Percentiles rank a stretch among this genome's conserved stretches.
phyloP scores from a whole-genome alignment of 2,113 vertebrate species.

The Pseudopodoces humilis region DNA sequence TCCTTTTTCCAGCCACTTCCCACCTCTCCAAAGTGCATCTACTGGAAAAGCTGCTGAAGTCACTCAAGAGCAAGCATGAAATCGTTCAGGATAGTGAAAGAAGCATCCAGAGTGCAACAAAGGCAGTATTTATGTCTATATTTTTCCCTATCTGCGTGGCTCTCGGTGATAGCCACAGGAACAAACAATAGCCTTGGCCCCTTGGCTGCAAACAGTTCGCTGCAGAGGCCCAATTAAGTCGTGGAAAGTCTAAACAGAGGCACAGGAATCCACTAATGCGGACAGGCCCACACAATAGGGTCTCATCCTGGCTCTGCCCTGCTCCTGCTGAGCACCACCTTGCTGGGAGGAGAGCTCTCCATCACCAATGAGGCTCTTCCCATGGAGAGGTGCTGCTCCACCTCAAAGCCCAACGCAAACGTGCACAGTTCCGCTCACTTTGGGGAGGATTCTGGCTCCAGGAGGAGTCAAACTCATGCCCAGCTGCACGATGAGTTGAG shows the following conservation, averaged over 20 bases:
- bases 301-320: not conserved
- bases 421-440: rapidly evolving
- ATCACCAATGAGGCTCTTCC: not conserved
- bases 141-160: not conserved
- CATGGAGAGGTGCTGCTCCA: not conserved
- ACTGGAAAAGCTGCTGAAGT: not conserved
- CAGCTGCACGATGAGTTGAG: rapidly evolving
- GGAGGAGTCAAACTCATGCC: rapidly evolving
- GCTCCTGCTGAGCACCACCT: not conserved
- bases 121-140: slow-evolving; percentile 12
- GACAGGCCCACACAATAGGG: not conserved
- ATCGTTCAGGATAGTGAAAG: not conserved
- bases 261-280: not conserved
- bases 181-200: slow-evolving; percentile 49
- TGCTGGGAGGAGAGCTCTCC: not conserved
- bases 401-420: rapidly evolving
- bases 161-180: not conserved
- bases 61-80: not conserved
- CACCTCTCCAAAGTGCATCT: not conserved
- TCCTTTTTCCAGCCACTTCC: not conserved
- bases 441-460: not conserved
- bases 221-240: slow-evolving; percentile 45
- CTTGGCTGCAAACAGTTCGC: not conserved
- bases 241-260: slow-evolving; percentile 30
- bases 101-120: slow-evolving; percentile 43